These are phyloP conservation scores for Fistularia commersonii DNA, from an alignment of 2,797 vertebrate genomes.

Conservation along the genomic window DNA sequence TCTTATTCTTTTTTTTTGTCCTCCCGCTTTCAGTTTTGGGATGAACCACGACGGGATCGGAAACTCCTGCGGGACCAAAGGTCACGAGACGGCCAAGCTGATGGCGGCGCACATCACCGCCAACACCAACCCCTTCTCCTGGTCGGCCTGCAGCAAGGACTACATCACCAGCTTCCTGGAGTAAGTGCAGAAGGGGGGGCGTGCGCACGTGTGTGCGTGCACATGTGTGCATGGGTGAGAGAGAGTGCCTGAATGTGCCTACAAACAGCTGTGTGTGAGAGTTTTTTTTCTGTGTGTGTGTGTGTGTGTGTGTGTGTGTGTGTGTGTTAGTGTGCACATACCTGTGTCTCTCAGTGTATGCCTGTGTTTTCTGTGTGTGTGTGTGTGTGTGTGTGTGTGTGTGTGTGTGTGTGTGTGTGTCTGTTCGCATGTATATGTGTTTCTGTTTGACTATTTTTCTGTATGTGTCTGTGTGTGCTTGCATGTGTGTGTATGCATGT, in stretches of 20 bases:
- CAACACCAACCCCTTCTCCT: conserved; percentile 99
- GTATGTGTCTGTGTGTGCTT: too few relatives aligned
- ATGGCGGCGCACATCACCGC: conserved; percentile 99
- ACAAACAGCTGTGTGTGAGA: too few relatives aligned
- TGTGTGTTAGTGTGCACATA: too few relatives aligned
- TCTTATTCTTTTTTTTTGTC: conserved; percentile 16
- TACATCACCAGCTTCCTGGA: conserved; percentile 99
- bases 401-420: background rate
- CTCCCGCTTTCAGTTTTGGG: conserved; percentile 86
- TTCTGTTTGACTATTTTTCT: background rate
- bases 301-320: too few relatives aligned
- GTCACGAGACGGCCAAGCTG: conserved; percentile 96
- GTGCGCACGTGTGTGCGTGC: background rate
- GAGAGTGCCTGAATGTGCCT: too few relatives aligned
- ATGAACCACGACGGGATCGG: conserved; percentile 99
- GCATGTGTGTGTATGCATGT: too few relatives aligned
- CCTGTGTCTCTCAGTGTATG: too few relatives aligned
- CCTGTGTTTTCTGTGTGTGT: too few relatives aligned
- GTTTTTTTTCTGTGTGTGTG: too few relatives aligned
- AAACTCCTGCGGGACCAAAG: conserved; percentile 97
- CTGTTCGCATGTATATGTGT: background rate
- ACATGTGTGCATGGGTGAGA: background rate
- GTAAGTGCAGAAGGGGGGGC: conserved; percentile 83
- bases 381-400: too few relatives aligned
- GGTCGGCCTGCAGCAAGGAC: conserved; percentile 98